Percentiles rank a stretch among this genome's conserved stretches.
These are phyloP conservation scores for Dioctria rufipes DNA, from an alignment of 2,888 invertebrate genomes.

Conservation along the genomic window DNA sequence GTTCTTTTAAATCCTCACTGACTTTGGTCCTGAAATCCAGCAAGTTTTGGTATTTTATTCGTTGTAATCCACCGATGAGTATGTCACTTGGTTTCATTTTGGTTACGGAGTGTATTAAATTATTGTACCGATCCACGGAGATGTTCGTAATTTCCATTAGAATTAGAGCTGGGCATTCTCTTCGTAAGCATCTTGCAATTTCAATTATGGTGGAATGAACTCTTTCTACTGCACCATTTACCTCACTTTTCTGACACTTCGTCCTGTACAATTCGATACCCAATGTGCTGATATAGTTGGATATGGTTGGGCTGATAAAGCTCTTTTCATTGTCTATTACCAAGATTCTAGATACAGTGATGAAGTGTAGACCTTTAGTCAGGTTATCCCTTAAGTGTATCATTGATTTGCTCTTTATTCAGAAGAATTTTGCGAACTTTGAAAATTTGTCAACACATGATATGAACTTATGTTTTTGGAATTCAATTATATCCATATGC, in stretches of 20 bases:
- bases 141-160: slow-evolving; percentile 56
- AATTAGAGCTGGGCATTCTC: slow-evolving; percentile 36
- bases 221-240: slow-evolving; percentile 58
- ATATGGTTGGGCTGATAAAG: slow-evolving; percentile 56
- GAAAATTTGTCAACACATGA: slow-evolving; percentile 3
- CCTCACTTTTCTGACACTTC: slow-evolving; percentile 54
- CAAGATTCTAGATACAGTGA: slow-evolving; percentile 56
- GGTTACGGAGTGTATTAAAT: slow-evolving; percentile 3
- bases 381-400: slow-evolving; percentile 56
- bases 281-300: too few relatives aligned
- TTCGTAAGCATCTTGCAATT: slow-evolving; percentile 54
- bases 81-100: slow-evolving; percentile 45
- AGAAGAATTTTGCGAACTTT: slow-evolving; percentile 12
- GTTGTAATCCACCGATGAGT: background rate
- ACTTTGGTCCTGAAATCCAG: background rate
- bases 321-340: slow-evolving; percentile 59
- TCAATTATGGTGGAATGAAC: slow-evolving; percentile 58
- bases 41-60: background rate
- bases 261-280: background rate
- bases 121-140: slow-evolving; percentile 33
- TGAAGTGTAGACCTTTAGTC: slow-evolving; percentile 55
- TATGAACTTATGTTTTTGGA: background rate
- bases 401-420: slow-evolving; percentile 53
- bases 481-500: slow-evolving; percentile 1
- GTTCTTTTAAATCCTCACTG: background rate